phyloP scores from a whole-genome alignment of 2,797 vertebrate species.

The Sciaenops ocellatus region DNA sequence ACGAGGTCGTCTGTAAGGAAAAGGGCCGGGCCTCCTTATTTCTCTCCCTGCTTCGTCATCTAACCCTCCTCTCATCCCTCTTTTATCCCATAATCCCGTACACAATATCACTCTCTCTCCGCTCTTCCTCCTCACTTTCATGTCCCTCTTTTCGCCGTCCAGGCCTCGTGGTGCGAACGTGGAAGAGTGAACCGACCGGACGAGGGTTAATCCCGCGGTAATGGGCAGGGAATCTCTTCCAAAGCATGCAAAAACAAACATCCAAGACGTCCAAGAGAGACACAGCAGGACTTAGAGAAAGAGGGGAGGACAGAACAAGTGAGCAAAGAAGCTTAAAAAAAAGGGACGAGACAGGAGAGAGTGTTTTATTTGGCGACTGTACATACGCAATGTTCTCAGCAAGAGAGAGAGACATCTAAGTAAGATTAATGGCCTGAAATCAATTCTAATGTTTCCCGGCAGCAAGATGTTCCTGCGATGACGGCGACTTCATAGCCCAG shows the following conservation, averaged over 20 bases:
- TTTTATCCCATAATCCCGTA: conserved; percentile 45
- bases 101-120: conserved; percentile 7
- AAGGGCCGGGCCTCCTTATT: conserved; percentile 16
- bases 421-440: conserved; percentile 51
- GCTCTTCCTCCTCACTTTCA: conserved; percentile 1
- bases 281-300: conserved; percentile 11
- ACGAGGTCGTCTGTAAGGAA: conserved; percentile 58
- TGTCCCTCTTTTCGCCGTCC: conserved; percentile 22
- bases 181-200: not conserved
- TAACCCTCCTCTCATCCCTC: conserved; percentile 16
- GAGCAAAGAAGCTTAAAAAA: not conserved
- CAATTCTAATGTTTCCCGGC: conserved; percentile 38
- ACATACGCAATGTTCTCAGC: conserved; percentile 17
- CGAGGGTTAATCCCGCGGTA: conserved; percentile 48
- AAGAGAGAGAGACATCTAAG: conserved; percentile 38
- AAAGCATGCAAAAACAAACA: conserved; percentile 28
- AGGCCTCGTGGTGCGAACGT: not conserved
- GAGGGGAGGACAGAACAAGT: conserved; percentile 1
- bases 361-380: conserved; percentile 35
- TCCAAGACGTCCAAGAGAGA: conserved; percentile 21
- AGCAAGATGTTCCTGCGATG: conserved; percentile 22
- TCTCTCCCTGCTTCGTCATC: conserved; percentile 1
- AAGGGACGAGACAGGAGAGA: conserved; percentile 8
- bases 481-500: not conserved
- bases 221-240: conserved; percentile 21